These are phyloP conservation scores for Enteromius anoplus DNA, from an alignment of 2,797 vertebrate species.

Conservation along the genomic window DNA sequence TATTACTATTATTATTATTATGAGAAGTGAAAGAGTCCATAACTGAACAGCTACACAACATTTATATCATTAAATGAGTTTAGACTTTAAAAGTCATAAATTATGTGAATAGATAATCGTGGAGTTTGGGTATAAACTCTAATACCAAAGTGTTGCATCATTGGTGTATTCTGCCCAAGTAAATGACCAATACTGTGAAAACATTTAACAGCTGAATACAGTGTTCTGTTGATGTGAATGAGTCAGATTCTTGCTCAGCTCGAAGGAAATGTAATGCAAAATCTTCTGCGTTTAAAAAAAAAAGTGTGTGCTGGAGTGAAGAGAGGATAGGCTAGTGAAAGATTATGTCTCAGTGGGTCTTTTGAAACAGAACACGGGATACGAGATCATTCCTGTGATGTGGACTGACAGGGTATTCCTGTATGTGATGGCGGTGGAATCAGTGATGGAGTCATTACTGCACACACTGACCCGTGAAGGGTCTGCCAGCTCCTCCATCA, in stretches of 20 bases:
- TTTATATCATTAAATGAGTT: not conserved
- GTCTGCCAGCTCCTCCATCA: slow-evolving; percentile 59
- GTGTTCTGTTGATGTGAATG: not conserved
- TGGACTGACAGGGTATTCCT: slow-evolving; percentile 67
- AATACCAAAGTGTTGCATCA: slow-evolving; percentile 13
- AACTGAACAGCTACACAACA: not conserved
- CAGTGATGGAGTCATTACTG: slow-evolving; percentile 65
- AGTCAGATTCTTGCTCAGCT: slow-evolving; percentile 35
- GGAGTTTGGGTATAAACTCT: not conserved
- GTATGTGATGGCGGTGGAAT: slow-evolving; percentile 64
- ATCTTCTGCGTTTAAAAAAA: slow-evolving; percentile 25
- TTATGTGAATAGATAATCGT: not conserved
- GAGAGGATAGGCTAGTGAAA: slow-evolving; percentile 17
- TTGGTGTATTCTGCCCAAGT: slow-evolving; percentile 12
- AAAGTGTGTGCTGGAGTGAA: slow-evolving; percentile 1
- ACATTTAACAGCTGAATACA: slow-evolving; percentile 36
- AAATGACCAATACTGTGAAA: not conserved
- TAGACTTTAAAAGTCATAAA: not conserved
- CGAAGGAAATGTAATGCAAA: slow-evolving; percentile 30
- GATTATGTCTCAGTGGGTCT: slow-evolving; percentile 44
- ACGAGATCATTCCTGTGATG: slow-evolving; percentile 62
- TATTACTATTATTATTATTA: no score
- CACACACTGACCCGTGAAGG: slow-evolving; percentile 68
- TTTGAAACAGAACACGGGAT: slow-evolving; percentile 63
- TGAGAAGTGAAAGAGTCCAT: not conserved